These are phyloP conservation scores for Bettongia penicillata DNA, from an alignment of 2,113 vertebrate species.

Conservation along the genomic window DNA sequence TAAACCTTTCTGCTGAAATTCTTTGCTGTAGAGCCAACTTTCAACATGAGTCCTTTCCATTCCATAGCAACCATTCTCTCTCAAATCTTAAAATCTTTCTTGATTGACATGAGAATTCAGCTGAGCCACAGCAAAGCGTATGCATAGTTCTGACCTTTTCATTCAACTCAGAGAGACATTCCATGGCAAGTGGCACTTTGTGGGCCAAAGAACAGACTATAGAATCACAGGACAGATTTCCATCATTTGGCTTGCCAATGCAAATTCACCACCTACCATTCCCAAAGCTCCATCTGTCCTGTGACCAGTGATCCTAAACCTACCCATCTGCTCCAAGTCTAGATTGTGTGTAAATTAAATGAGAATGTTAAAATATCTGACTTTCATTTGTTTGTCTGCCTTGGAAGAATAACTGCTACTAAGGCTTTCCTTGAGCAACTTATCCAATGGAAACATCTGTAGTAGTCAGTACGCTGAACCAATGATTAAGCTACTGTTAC, in stretches of 20 bases:
- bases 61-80: background rate
- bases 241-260: conserved; percentile 29
- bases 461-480: conserved; percentile 28
- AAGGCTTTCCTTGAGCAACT: conserved; percentile 10
- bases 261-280: conserved; percentile 11
- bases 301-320: conserved; percentile 51
- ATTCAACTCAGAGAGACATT: conserved; percentile 16
- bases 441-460: background rate
- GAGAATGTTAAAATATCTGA: conserved; percentile 28
- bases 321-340: conserved; percentile 37
- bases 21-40: background rate
- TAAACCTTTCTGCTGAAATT: background rate
- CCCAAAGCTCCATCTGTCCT: conserved; percentile 53
- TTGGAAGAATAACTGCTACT: background rate
- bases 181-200: conserved; percentile 35
- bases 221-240: conserved; percentile 57
- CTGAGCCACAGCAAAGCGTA: background rate
- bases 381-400: background rate
- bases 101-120: background rate
- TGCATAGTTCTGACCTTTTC: conserved; percentile 28
- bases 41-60: background rate
- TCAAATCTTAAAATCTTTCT: conserved; percentile 38
- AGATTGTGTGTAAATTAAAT: conserved; percentile 51
- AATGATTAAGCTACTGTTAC: background rate
- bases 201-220: conserved; percentile 30